Base-by-base conservation (phyloP, 2,888 invertebrate genomes). In the Pheosia gnoma region DNA sequence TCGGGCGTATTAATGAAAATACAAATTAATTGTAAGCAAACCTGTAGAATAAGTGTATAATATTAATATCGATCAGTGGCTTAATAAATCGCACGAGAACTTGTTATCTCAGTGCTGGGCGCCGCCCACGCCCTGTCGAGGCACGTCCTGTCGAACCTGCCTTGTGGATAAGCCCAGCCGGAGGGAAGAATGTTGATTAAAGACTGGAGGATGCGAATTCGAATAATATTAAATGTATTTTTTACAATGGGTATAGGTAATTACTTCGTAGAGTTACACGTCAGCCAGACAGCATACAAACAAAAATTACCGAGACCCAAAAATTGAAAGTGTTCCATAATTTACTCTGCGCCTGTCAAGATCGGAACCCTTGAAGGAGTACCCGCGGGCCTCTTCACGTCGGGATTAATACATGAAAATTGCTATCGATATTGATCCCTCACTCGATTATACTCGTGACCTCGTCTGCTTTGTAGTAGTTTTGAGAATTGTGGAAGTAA, bases 371-470 rank as follows among this genome's bases (percentile, higher is more conserved):
- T 55, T 60, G 54, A 66, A 69, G 65, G 63, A 66, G 67, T 61
- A 70, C 65, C 81, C 75, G 58, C 55, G 58, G 74, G 81, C 80
- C 63, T 74, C 75, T 67, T 73, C 74, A 78, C 78, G 80, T 81
- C 81, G 74, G 65, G 65, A 73, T 78, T 85, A 85, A 88, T 85
- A 80, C 89, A 89, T 88, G 85, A 74, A 86, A 86, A 90, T 87
- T 86, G 82, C 65, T 66, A 70, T 70, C 63, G 64, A 65, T 66
- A 63, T 65, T 58, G 72, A 61, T 58, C 63, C 65, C 68, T 41
- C 8, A 13, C 56, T 41, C 37, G 41, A 56, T 25, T 7, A 38
- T 36, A 61, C 64, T 6, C 45, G 25, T 8, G 6, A 57, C 57
- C 45, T 55, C 7, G 55, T 13, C 38, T 54, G 39, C 13, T 52